Conservation (phyloP, 1,140 invertebrate genomes). For the Ostrea edulis region DNA sequence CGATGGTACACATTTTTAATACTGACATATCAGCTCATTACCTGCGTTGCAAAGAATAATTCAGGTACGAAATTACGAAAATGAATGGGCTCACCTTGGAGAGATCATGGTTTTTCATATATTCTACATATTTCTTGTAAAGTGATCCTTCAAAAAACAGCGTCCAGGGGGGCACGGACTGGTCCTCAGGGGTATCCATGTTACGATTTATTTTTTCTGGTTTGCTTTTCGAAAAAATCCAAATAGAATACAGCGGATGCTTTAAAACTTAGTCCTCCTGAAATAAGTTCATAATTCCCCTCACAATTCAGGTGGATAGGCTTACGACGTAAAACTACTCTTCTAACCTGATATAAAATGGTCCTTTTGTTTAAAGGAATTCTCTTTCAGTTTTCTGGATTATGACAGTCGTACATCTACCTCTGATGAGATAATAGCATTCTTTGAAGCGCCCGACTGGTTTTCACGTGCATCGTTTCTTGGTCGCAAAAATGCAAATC, state of each 20-base stretch:
- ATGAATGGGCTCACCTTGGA: conserved; percentile 41
- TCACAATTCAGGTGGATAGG: too few relatives aligned
- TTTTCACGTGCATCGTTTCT: conserved; percentile 13
- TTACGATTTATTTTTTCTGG: too few relatives aligned
- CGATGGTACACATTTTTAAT: too few relatives aligned
- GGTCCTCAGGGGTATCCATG: conserved; percentile 1
- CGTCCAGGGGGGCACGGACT: conserved; percentile 41
- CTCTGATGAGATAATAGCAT: background rate
- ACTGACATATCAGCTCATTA: too few relatives aligned
- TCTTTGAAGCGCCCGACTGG: conserved; percentile 30
- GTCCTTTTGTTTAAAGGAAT: background rate
- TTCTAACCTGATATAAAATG: background rate
- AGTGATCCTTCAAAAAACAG: conserved; percentile 50
- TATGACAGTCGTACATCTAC: background rate
- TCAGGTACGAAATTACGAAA: background rate
- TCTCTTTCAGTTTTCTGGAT: background rate
- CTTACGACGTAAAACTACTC: background rate
- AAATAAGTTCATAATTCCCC: too few relatives aligned
- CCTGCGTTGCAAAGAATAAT: background rate
- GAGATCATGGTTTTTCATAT: conserved; percentile 50
- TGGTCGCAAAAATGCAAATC: conserved; percentile 32
- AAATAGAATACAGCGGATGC: background rate
- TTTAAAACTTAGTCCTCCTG: background rate
- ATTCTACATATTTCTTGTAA: conserved; percentile 43
- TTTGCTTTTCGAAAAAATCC: background rate